Evolutionary conservation across 2,888 invertebrate genomes (phyloP).

Genomic region (Thalpophila matura): DNA sequence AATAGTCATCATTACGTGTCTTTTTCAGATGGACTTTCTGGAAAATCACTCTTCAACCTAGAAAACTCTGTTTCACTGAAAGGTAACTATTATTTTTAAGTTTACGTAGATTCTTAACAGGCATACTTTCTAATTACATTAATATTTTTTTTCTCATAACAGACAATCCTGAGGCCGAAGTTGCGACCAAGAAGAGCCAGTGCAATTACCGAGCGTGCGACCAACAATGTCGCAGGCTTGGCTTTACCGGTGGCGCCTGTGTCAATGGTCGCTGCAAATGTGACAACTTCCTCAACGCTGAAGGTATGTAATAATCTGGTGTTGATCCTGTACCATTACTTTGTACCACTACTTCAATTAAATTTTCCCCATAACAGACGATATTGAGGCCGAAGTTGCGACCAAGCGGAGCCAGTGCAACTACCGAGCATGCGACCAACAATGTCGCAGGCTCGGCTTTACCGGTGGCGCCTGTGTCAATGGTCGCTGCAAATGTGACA

Average conservation of each 20-base stretch:
- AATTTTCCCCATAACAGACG: too few relatives aligned
- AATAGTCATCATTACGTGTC: too few relatives aligned
- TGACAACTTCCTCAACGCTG: background rate
- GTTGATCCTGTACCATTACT: too few relatives aligned
- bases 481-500: slow-evolving; percentile 39
- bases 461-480: slow-evolving; percentile 31
- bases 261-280: slow-evolving; percentile 38
- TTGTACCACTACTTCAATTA: too few relatives aligned
- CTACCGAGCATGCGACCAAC: background rate
- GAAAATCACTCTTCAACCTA: background rate
- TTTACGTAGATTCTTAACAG: too few relatives aligned
- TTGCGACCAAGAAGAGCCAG: background rate
- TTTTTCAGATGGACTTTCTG: background rate
- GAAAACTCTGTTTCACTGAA: background rate
- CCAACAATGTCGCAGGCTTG: slow-evolving; percentile 9
- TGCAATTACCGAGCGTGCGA: slow-evolving; percentile 19
- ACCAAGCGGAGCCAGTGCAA: slow-evolving; percentile 5
- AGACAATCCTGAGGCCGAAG: slow-evolving; percentile 13
- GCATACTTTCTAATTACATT: too few relatives aligned
- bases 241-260: slow-evolving; percentile 17
- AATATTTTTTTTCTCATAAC: background rate
- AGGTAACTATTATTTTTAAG: background rate
- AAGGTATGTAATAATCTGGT: too few relatives aligned
- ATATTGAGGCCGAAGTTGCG: too few relatives aligned
- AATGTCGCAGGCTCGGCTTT: slow-evolving; percentile 28